phyloP scores from a whole-genome alignment of 1,140 invertebrate species.

The Ditylenchus dipsaci region DNA sequence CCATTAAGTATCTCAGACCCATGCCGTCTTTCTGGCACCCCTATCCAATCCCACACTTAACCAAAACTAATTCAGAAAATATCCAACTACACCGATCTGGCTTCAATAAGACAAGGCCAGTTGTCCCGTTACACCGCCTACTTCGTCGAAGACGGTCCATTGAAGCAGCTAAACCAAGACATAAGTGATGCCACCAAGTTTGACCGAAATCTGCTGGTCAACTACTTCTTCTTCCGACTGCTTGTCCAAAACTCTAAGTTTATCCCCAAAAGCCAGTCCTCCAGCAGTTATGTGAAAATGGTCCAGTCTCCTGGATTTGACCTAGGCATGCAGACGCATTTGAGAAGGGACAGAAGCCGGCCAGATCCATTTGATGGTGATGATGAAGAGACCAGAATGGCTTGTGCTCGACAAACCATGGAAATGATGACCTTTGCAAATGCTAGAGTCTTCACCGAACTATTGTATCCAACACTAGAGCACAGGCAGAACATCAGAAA shows the following conservation, averaged over 20 bases:
- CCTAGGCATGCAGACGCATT: background rate
- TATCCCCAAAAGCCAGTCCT: conserved; percentile 1
- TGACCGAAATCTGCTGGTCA: conserved; percentile 1
- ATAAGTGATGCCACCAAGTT: background rate
- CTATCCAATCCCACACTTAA: background rate
- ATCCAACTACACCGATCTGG: background rate
- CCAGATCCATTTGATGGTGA: background rate
- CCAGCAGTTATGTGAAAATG: background rate
- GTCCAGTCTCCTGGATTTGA: background rate
- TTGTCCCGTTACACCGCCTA: conserved; percentile 1
- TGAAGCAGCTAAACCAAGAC: background rate
- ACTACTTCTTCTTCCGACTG: conserved; percentile 19
- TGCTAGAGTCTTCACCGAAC: conserved; percentile 26
- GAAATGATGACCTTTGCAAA: conserved; percentile 20
- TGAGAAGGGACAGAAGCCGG: conserved; percentile 1
- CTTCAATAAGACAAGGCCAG: background rate
- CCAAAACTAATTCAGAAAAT: background rate
- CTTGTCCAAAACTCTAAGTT: conserved; percentile 12
- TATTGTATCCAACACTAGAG: conserved; percentile 11
- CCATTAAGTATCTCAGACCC: no score
- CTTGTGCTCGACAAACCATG: conserved; percentile 13
- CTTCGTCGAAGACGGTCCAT: background rate
- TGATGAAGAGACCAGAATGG: conserved; percentile 1
- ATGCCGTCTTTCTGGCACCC: no score
- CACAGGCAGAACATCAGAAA: conserved; percentile 16